A percentile compares a stretch with the other conserved stretches of the same genome.
phyloP scores from a whole-genome alignment of 1,140 invertebrate genomes.

The Luehdorfia chinensis region DNA sequence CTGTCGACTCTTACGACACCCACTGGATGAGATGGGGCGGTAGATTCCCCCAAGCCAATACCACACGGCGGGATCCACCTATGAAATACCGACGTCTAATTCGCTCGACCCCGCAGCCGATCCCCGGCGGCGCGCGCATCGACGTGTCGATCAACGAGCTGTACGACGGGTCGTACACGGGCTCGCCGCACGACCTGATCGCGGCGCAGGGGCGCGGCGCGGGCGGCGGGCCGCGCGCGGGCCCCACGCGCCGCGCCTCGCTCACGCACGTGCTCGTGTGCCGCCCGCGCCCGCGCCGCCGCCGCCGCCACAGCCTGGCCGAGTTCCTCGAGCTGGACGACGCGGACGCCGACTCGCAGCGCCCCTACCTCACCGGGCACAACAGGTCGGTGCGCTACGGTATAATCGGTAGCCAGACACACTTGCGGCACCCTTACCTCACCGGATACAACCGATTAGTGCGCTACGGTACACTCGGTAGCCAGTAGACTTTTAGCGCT shows the following conservation, averaged over 20 bases:
- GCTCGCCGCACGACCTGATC: constrained; percentile 94
- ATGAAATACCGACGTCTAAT: too few species aligned
- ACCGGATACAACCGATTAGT: too few species aligned
- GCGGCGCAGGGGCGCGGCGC: constrained; percentile 83
- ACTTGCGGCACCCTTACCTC: too few species aligned
- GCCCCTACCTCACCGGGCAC: constrained; percentile 92
- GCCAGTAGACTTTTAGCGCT: too few species aligned
- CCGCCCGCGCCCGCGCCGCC: constrained; percentile 82
- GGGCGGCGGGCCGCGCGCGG: constrained; percentile 85
- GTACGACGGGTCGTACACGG: constrained; percentile 96
- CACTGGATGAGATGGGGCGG: too few species aligned
- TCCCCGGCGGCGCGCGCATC: constrained; percentile 90
- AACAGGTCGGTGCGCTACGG: constrained; percentile 86
- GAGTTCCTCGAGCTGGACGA: constrained; percentile 92
- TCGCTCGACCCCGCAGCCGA: too few species aligned
- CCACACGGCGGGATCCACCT: too few species aligned
- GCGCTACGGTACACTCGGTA: too few species aligned
- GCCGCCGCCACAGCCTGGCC: constrained; percentile 84
- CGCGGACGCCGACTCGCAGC: constrained; percentile 85
- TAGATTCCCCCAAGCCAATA: too few species aligned
- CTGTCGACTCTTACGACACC: too few species aligned
- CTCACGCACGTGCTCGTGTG: constrained; percentile 95
- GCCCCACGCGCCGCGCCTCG: constrained; percentile 89
- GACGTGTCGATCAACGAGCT: constrained; percentile 97
- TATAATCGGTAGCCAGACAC: too few species aligned